These are phyloP conservation scores for Caenorhabditis parvicauda DNA, from an alignment of 2,888 invertebrate genomes.

Conservation along the genomic window DNA sequence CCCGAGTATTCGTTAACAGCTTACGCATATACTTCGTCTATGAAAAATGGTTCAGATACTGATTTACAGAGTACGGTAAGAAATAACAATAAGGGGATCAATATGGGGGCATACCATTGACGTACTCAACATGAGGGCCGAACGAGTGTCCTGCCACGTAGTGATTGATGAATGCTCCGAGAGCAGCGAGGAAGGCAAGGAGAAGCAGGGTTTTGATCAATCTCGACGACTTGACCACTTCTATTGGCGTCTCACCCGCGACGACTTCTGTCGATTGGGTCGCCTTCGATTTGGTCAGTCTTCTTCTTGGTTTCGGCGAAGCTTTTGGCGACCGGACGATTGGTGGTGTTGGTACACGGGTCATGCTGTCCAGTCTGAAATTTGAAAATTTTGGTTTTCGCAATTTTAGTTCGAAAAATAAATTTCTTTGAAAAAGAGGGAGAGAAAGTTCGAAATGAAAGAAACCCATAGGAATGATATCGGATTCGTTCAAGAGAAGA, in stretches of 20 bases:
- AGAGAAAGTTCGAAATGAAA: not conserved
- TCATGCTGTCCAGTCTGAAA: conserved; percentile 17
- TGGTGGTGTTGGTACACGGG: conserved; percentile 30
- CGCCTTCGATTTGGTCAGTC: conserved; percentile 5
- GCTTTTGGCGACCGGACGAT: conserved; percentile 18
- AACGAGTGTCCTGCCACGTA: conserved; percentile 34
- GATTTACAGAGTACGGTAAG: no score
- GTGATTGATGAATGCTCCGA: conserved; percentile 38
- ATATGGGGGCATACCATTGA: conserved; percentile 47
- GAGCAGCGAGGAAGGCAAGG: conserved; percentile 32
- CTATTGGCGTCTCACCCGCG: conserved; percentile 3
- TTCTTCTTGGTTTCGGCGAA: conserved; percentile 12
- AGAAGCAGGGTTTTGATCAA: conserved; percentile 28
- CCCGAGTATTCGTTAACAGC: no score
- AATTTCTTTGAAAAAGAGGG: conserved; percentile 11
- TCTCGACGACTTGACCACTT: conserved; percentile 20
- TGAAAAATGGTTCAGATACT: no score
- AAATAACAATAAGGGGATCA: conserved; percentile 9
- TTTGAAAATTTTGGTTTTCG: not conserved
- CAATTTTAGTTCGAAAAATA: not conserved
- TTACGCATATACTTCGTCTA: no score
- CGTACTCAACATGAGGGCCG: conserved; percentile 49
- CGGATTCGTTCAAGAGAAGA: not conserved
- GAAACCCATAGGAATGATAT: not conserved
- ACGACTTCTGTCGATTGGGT: conserved; percentile 8